phyloP scores from a whole-genome alignment of 1,140 invertebrate species.

The Panagrolaimus sp. region DNA sequence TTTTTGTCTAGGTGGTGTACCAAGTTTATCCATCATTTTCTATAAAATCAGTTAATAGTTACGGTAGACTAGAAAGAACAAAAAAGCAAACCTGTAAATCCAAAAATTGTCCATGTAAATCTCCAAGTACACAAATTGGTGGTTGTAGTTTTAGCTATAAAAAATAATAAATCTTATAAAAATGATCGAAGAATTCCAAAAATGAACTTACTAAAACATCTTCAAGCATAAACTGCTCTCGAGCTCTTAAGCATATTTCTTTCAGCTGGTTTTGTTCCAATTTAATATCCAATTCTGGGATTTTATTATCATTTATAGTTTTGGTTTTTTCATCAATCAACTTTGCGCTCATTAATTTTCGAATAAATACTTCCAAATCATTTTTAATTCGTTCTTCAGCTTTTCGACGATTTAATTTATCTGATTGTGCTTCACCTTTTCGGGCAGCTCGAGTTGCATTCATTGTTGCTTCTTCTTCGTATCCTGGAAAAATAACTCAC shows the following conservation, averaged over 20 bases:
- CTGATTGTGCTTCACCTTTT: not conserved
- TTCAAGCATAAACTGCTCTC: slow-evolving; percentile 18
- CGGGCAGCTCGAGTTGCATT: too few relatives aligned
- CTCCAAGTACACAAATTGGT: slow-evolving; percentile 15
- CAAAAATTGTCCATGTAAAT: slow-evolving; percentile 20
- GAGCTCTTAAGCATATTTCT: slow-evolving; percentile 13
- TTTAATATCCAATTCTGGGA: not conserved
- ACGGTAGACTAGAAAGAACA: not conserved
- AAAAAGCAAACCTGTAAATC: slow-evolving; percentile 1
- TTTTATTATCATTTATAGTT: not conserved
- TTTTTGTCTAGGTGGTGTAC: slow-evolving; percentile 14
- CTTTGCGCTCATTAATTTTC: not conserved
- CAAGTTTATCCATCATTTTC: slow-evolving; percentile 16
- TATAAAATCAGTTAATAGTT: not conserved
- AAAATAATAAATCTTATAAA: too few relatives aligned
- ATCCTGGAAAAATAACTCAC: too few relatives aligned
- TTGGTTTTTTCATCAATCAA: not conserved
- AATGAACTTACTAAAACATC: too few relatives aligned
- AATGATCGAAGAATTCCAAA: too few relatives aligned
- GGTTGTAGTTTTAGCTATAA: slow-evolving; percentile 2
- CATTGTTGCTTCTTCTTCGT: too few relatives aligned
- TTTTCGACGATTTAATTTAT: not conserved
- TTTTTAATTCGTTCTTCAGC: slow-evolving; percentile 5
- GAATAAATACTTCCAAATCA: not conserved
- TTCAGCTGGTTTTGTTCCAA: not conserved